Base-by-base conservation (phyloP, 2,888 invertebrate genomes). In the Diloba caeruleocephala region DNA sequence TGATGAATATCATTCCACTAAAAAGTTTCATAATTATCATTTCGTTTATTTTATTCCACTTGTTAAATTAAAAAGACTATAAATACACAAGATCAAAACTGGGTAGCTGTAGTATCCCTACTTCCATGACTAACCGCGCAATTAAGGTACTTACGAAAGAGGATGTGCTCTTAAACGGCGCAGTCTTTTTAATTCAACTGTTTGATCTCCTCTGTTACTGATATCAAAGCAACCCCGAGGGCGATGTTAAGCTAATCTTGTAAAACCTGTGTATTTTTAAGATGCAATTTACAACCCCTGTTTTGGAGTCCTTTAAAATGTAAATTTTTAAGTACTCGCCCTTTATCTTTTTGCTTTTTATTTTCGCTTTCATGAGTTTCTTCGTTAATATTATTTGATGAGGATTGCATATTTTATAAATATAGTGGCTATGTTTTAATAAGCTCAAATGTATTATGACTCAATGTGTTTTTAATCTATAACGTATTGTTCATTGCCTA, bases 211-310 rank as follows among this genome's bases (percentile, higher is more conserved):
- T 68, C 84, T 82, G 85, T 82, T 77, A 77, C 79, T 82, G 81
- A 87, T 88, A 87, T 88, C 88, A 85, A 87, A 89, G 88, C 78
- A 60, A 66, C 70, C 81, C 84, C 67, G 54, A 74, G 79, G 85
- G 83, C 76, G 69, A 68, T 74, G 67, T 72, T 64, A 63, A 75
- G 79, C 75, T 88, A 88, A 88, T 89, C 87, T 87, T 81, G 79
- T 88, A 84, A 82, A 84, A 83, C 84, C 81, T 84, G 84, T 87
- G 85, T 87, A 85, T 88, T 89, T 89, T 87, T 82, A 83, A 86
- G 82, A 82, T 84, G 81, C 82, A 89, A 89, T 87, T 85, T 84
- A 77, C 81, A 80, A 83, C 87, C 87, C 88, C 84, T 77, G 78
- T 81, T 84, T 81, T 78, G 66, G 56, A 77, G 76, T 78, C 75